Base-by-base conservation (phyloP, 1,140 invertebrate species). In the Oscheius sp. region DNA sequence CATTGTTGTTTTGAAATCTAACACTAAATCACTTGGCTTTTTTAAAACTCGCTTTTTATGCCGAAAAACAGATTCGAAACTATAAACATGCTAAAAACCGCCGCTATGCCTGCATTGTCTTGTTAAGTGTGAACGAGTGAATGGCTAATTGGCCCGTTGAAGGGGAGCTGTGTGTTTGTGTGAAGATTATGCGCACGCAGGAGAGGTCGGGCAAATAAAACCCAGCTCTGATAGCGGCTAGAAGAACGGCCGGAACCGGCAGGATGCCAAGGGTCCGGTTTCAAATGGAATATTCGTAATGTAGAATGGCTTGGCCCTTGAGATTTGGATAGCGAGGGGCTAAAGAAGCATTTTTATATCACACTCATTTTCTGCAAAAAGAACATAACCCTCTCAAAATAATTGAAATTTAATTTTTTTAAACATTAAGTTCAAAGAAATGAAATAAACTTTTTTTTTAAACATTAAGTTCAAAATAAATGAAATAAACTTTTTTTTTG, bases 161-260 rank as follows among this genome's bases (percentile, higher is more conserved):
- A 26, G 49, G 4, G 4, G 7, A 55, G 49, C 49, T 20, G 49
- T 15, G 15, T 55, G 49, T 55, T 55, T 55, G 49, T 55, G 49
- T 55, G 49, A 55, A 55, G 49, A 55, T 55, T 55, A 55, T 55
- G 49, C 49, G 49, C 49, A 55, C 49, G 49, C 49, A 55, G 49
- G 23, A 55, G 49, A 55, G 49, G 49, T 55, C 49, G 49, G 49
- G 49, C 49, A 55, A 55, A 55, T 55, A 55, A 55, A 55, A 26
- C 15, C 7, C 15, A 23, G 23, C 49, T 55, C 49, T 55, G 7
- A 20, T 26, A 20, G 7, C 4, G 7, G 15, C 49, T 55, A 4
- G 28, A 13, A 13, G 49, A n/a, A n/a, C n/a, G 7, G 7, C 15
- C 15, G 28, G 23, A 23, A 26, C 49, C 7, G 49, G 38, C 38